phyloP scores from a whole-genome alignment of 2,113 vertebrate genomes.

The Kryptolebias marmoratus region DNA sequence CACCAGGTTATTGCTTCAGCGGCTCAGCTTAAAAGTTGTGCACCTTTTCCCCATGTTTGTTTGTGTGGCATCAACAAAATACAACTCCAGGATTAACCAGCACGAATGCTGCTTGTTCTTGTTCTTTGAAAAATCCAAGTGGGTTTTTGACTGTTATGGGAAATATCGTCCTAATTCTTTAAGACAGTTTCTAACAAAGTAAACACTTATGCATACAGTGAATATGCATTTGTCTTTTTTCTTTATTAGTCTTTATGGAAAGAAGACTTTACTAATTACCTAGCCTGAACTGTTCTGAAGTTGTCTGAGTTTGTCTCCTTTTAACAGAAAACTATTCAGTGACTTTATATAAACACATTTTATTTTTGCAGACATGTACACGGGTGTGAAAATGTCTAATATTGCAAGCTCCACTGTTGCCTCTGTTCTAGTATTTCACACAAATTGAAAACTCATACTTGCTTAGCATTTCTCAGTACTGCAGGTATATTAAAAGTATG shows the following conservation, averaged over 20 bases:
- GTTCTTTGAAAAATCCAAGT: not conserved
- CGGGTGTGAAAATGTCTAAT: slow-evolving; percentile 8
- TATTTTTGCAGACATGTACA: not conserved
- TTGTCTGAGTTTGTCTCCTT: not conserved
- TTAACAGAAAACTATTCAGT: too few relatives aligned
- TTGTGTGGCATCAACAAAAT: slow-evolving; percentile 35
- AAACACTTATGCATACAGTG: not conserved
- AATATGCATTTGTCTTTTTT: not conserved
- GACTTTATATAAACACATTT: not conserved
- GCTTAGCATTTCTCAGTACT: not conserved
- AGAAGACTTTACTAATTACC: slow-evolving; percentile 6
- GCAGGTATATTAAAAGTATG: not conserved
- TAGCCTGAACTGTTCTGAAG: not conserved
- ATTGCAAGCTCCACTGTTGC: not conserved
- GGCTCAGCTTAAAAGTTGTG: slow-evolving; percentile 18
- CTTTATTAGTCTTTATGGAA: not conserved
- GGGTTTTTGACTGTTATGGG: not conserved
- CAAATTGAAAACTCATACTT: not conserved
- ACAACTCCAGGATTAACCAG: not conserved
- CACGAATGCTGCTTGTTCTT: slow-evolving; percentile 1
- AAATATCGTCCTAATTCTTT: not conserved
- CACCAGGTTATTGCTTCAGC: slow-evolving; percentile 45
- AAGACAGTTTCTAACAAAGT: slow-evolving; percentile 22
- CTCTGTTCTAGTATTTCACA: slow-evolving; percentile 22
- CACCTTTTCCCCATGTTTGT: slow-evolving; percentile 14